Evolutionary conservation across 2,113 vertebrate genomes (phyloP).

Genomic region (Calonectris borealis): DNA sequence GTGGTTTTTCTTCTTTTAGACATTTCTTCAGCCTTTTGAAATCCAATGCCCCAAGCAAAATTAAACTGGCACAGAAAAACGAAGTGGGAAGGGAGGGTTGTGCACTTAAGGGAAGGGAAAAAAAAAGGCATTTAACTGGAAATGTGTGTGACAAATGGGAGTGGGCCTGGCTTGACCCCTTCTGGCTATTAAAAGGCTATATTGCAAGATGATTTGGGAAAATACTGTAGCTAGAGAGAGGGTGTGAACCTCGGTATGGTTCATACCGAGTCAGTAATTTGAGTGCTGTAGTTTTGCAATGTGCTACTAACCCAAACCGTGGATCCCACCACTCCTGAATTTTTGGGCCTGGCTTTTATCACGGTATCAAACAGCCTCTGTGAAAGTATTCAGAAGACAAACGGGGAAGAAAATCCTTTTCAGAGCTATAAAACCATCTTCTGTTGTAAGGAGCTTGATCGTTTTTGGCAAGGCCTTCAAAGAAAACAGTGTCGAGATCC

Average conservation of each 20-base stretch:
- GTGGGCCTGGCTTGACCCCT: background rate
- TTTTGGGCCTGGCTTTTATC: background rate
- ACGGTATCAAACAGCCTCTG: background rate
- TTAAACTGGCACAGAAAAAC: background rate
- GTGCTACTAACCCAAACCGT: background rate
- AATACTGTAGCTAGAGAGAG: background rate
- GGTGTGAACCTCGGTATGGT: background rate
- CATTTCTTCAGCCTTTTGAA: background rate
- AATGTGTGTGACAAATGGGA: background rate
- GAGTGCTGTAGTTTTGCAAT: background rate
- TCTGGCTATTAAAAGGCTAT: background rate
- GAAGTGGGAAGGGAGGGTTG: background rate
- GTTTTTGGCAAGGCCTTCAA: background rate
- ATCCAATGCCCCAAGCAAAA: background rate
- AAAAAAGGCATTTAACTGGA: background rate
- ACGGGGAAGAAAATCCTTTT: background rate
- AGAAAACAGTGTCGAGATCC: background rate
- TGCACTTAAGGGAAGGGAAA: background rate
- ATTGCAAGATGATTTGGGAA: background rate
- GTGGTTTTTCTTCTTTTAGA: background rate
- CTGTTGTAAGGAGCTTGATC: background rate
- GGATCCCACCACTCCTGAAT: background rate
- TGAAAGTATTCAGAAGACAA: background rate
- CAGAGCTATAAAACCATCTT: conserved; percentile 4
- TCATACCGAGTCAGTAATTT: background rate